phyloP scores from a whole-genome alignment of 2,888 invertebrate species.

The Ectemnius cavifrons region DNA sequence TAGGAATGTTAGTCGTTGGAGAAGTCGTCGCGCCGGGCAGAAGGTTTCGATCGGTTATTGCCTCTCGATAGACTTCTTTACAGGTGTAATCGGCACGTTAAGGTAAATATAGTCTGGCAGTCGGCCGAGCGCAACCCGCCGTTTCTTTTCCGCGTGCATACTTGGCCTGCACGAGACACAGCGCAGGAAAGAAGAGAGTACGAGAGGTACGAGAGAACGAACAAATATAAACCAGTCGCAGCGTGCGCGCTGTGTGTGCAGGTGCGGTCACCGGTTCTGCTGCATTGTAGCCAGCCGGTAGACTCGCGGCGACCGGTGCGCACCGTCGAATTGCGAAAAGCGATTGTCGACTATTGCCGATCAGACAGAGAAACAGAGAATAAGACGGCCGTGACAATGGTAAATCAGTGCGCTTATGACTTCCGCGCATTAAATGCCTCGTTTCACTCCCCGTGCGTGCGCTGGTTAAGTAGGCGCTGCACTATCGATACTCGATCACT shows the following conservation, averaged over 20 bases:
- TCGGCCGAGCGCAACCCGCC: slow-evolving; percentile 69
- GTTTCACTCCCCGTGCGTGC: slow-evolving; percentile 15
- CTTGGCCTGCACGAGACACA: slow-evolving; percentile 60
- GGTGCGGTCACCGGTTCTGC: slow-evolving; percentile 62
- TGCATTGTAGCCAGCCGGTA: slow-evolving; percentile 31
- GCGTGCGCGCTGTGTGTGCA: slow-evolving; percentile 41
- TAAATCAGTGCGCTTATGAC: slow-evolving; percentile 56
- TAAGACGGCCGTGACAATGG: slow-evolving; percentile 61
- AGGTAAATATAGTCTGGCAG: slow-evolving; percentile 75
- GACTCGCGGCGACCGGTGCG: neutral
- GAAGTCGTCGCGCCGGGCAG: too few relatives aligned
- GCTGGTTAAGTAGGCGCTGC: slow-evolving; percentile 28
- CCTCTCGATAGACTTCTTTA: slow-evolving; percentile 45
- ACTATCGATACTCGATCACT: slow-evolving; percentile 39
- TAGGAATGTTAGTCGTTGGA: too few relatives aligned
- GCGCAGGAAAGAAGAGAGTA: slow-evolving; percentile 60
- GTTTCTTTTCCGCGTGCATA: slow-evolving; percentile 69
- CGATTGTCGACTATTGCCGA: slow-evolving; percentile 35
- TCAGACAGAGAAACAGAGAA: slow-evolving; percentile 20
- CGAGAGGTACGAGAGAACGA: slow-evolving; percentile 24
- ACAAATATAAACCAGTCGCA: slow-evolving; percentile 57
- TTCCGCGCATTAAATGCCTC: slow-evolving; percentile 46
- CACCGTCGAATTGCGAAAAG: slow-evolving; percentile 49
- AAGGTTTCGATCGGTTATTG: neutral
- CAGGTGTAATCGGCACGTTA: slow-evolving; percentile 72